Base-by-base conservation (phyloP, 2,888 invertebrate species). In the Caenorhabditis uteleia region DNA sequence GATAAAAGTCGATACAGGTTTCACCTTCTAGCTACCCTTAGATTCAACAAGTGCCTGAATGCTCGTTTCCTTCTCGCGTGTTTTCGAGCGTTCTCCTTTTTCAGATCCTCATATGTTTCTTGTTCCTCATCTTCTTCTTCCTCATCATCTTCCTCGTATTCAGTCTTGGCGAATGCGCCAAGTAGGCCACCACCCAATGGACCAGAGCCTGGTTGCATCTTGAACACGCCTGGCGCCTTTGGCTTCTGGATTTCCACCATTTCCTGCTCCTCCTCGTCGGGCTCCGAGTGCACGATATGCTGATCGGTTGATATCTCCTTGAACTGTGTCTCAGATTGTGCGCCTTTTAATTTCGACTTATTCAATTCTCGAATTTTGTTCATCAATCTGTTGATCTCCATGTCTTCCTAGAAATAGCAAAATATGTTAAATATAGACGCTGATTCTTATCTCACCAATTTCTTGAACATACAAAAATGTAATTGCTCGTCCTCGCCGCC, bases 401-500 rank as follows among this genome's bases (percentile, higher is more conserved):
- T 58, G 43, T 65, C 65, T 51, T 65, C 65, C 65, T 65, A 43
- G 45, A 64, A 53, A 45, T 16, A 40, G 12, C 12, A n/a, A 18
- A 25, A 26, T 18, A 31, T 43, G 33, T 7, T 7, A 1, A 27
- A 20, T 31, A 8, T 23, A 26, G 10, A 16, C 20, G 10, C 21
- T 6, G 4, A 7, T 49, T 18, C 14, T 12, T 45, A 16, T 46
- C 61, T 59, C 21, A 71, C 70, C 56, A 66, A 26, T 31, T 55
- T 47, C 33, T 71, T 51, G 38, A 69, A 74, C 51, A 71, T 53
- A 50, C 74, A 74, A 36, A 68, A 53, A 1, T 54, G 44, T 3
- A 44, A 51, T 4, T 65, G 44, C 20, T 74, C 74, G 45, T 74
- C 74, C 33, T 71, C 71, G 6, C 62, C 68, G 25, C 49, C 50